Evolutionary conservation across 2,113 vertebrate genomes (phyloP), one percentile per base, ranked within the genome.

Genomic region (Microcebus griseorufus): DNA sequence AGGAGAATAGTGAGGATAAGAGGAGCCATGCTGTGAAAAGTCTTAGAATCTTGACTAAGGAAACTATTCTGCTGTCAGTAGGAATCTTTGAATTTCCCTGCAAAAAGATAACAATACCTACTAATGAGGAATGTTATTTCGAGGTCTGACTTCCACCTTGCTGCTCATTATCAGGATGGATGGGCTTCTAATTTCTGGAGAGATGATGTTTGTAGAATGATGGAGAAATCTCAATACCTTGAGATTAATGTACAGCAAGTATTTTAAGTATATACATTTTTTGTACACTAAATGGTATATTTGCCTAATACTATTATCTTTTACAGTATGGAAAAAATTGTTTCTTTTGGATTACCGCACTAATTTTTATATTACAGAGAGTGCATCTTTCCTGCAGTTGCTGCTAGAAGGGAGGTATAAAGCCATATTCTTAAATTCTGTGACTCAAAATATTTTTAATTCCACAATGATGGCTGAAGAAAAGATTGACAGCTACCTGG

Each of bases 391-490:
- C 93, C 97, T 99, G 95, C 99, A 99, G 3, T 95, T 98, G 79
- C 96, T 99, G 80, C 97, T 99, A 93, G 98, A 99, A 82, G 99
- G 99, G 5, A 99, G 99, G 70, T 99, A 99, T 0, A 97, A 99
- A 83, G 98, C 98, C 0, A 98, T 99, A 60, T 98, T 99, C 96
- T 98, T 99, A 92, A 99, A 98, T 96, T 97, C 98, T 23, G 76
- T 96, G 48, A 98, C 99, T 92, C 97, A 93, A 80, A 98, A 98
- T 78, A 94, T 99, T 98, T 99, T 99, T 70, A 96, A 88, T 6
- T 98, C 97, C 2, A 98, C 98, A 37, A 97, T 88, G 78, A 60
- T 62, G 76, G 60, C 27, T 10, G 98, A 98, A 29, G 98, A 99
- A 95, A 98, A 95, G 73, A 98, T 99, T 45, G 99, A 99, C 82